Evolutionary conservation across 2,113 vertebrate species (phyloP), one percentile per base, ranked within the genome.

Genomic region (Cinclus cinclus): DNA sequence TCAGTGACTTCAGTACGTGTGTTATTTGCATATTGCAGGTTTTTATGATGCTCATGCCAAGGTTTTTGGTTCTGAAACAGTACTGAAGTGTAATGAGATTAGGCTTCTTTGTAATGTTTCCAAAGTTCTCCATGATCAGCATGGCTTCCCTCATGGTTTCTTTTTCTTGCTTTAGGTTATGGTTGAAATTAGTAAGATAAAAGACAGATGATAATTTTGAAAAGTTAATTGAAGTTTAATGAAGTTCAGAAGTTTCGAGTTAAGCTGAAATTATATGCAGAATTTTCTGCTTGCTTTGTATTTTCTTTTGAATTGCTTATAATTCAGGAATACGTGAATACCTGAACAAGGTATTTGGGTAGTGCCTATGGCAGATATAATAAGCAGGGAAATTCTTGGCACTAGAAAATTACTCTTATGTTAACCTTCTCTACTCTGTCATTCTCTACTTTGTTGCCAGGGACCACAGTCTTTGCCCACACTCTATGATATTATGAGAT

Each of bases 81-180:
- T 59, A 56, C 2, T 44, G 33, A 75, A 84, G 27, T 63, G 9
- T 59, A 77, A 67, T 35, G 13, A 84, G 35, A 77, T 58, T 15
- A 74, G n/a, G 55, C 39, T 81, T 63, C 44, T 78, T 87, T 50
- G 22, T 91, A 30, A 60, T 79, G 25, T 56, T 91, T 83, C 50
- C 8, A 2, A 4, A 64, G 55, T 55, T 84, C 44, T 89, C 13
- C 58, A 52, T 1, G 5, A 69, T 62, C 44, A 58, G 35, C 30
- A 50, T 44, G 77, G 50, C 52, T 65, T 77, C 15, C 31, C 37
- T 77, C 24, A 18, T 55, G 83, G 23, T 55, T 94, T 79, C 67
- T 24, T 92, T 93, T 83, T 7, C 67, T 88, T 92, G 71, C 63
- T 96, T 92, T 80, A 96, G 83, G 88, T 90, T 94, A 77, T 80